Conservation (phyloP, 2,888 invertebrate genomes). For the Fabriciana adippe region DNA sequence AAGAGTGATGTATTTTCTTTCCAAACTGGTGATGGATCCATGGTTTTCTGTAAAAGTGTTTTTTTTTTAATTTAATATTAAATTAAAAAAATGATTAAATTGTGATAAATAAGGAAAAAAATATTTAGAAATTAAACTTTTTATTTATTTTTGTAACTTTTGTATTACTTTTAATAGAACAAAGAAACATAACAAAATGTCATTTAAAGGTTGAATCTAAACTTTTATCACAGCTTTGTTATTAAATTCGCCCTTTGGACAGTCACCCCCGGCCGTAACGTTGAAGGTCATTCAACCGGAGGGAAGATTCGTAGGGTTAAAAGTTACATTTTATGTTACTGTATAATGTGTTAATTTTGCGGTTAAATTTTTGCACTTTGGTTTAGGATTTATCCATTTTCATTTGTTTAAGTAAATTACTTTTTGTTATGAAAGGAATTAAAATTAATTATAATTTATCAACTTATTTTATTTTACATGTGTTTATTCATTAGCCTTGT, state of each 20-base stretch:
- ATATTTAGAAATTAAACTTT: too few relatives aligned
- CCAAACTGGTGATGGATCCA: too few relatives aligned
- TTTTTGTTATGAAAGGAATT: background rate
- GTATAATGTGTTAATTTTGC: conserved; percentile 14
- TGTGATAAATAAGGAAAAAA: too few relatives aligned
- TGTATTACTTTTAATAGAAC: too few relatives aligned
- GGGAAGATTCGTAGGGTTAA: conserved; percentile 31
- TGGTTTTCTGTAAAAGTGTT: too few relatives aligned
- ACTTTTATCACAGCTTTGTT: background rate
- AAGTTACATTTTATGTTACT: background rate
- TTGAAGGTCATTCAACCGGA: conserved; percentile 38
- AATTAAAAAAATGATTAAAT: too few relatives aligned
- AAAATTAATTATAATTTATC: too few relatives aligned
- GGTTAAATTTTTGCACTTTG: conserved; percentile 15
- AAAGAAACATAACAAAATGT: conserved; percentile 1
- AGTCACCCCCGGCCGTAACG: conserved; percentile 31
- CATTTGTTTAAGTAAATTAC: background rate
- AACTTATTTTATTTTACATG: too few relatives aligned
- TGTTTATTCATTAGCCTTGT: too few relatives aligned
- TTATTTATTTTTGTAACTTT: too few relatives aligned
- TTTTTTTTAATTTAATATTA: too few relatives aligned
- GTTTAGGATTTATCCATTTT: background rate
- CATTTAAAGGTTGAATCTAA: conserved; percentile 13
- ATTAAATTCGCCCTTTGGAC: conserved; percentile 32
- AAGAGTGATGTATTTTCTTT: too few relatives aligned